These are phyloP conservation scores for Danaus plexippus DNA, from an alignment of 1,140 invertebrate species.

Conservation along the genomic window DNA sequence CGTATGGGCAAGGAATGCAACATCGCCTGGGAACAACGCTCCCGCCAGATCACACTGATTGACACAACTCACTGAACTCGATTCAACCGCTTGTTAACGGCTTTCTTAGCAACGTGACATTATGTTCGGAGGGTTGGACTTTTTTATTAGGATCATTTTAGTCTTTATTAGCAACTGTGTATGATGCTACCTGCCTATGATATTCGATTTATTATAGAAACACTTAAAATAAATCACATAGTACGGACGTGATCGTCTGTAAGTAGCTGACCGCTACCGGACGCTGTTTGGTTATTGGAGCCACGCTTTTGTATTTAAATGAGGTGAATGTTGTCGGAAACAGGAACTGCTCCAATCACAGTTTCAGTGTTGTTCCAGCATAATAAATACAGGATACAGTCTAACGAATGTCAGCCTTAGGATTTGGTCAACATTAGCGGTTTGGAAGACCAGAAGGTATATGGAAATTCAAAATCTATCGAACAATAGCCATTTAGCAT, in stretches of 20 bases:
- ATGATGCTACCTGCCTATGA: too few relatives aligned
- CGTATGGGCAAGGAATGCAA: slow-evolving; percentile 63
- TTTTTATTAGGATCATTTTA: too few relatives aligned
- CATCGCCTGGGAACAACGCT: slow-evolving; percentile 49
- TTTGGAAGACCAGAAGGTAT: slow-evolving; percentile 10
- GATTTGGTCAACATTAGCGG: slow-evolving; percentile 9
- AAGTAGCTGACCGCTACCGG: slow-evolving; percentile 33
- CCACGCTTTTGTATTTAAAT: slow-evolving; percentile 56
- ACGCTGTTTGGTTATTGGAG: slow-evolving; percentile 16
- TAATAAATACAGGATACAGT: slow-evolving; percentile 17
- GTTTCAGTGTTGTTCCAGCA: slow-evolving; percentile 23
- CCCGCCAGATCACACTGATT: slow-evolving; percentile 26
- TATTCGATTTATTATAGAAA: slow-evolving; percentile 1
- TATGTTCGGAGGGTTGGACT: slow-evolving; percentile 4
- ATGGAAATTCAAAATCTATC: slow-evolving; percentile 21
- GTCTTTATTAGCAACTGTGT: too few relatives aligned
- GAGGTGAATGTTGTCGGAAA: slow-evolving; percentile 47
- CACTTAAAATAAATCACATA: slow-evolving; percentile 8
- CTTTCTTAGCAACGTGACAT: slow-evolving; percentile 32
- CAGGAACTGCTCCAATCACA: slow-evolving; percentile 46
- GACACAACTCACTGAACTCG: slow-evolving; percentile 36
- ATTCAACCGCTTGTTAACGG: slow-evolving; percentile 40
- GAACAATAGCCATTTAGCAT: slow-evolving; percentile 57
- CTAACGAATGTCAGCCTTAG: slow-evolving; percentile 1
- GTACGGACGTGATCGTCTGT: slow-evolving; percentile 24